Base-by-base conservation (phyloP, 2,113 vertebrate genomes). In the Cinclus mexicanus region DNA sequence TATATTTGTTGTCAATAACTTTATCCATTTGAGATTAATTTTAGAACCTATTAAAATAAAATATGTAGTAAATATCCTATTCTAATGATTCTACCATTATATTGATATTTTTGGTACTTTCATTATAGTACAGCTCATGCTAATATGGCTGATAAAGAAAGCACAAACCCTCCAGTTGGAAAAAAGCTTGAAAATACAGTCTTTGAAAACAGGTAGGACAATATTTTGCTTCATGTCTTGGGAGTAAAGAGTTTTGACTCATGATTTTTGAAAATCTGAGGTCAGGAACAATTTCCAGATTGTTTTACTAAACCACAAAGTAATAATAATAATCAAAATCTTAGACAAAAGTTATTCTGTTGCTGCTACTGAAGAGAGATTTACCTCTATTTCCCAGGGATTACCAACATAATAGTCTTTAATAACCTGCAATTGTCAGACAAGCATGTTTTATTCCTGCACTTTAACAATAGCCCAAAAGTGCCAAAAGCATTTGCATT, bases 371-470 rank as follows among this genome's bases (percentile, higher is more conserved):
- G 69, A 87, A 52, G 74, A 86, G 82, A 94, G 78, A 92, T 91
- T 96, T 96, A 89, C 67, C 67, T 90, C 86, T 22, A 63, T 93
- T 93, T 89, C 72, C 60, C 49, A 89, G 68, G 85, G 91, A 95
- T 96, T 96, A 94, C 71, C 59, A 70, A 72, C 87, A 92, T 95
- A 95, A 95, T 89, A 93, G 72, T 80, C 77, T 95, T 97, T 94
- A 94, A 96, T 94, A 96, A 84, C 77, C 57, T 94, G 59, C 89
- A 96, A 95, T 95, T 97, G 84, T 91, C 91, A 93, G 80, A 93
- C 71, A 88, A 88, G 61, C 64, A 56, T 88, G 37, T 88, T 75
- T 87, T 93, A 94, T 88, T 94, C 78, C 82, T 95, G 82, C 67
- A 87, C 31, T 90, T 90, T 50, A 88, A 93, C 81, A 92, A 93